Evolutionary conservation across 2,888 invertebrate species (phyloP).

Genomic region (Argynnis bischoffii): DNA sequence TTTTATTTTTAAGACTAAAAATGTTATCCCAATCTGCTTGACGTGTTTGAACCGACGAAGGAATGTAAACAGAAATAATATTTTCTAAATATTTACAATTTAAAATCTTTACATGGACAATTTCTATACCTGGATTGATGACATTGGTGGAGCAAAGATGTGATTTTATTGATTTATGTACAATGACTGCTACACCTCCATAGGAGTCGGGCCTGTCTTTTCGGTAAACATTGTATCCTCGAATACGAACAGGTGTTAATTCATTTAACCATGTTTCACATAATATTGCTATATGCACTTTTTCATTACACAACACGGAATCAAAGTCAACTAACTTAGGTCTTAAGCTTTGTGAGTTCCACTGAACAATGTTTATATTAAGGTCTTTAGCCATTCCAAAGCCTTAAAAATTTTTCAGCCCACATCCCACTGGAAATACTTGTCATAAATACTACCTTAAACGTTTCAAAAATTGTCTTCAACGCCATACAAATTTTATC

Average conservation of each 20-base stretch:
- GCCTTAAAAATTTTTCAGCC: too few species aligned
- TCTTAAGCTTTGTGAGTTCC: too few species aligned
- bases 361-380: too few species aligned
- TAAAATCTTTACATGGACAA: neutral
- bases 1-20: too few species aligned
- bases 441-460: neutral
- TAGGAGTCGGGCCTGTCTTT: too few species aligned
- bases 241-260: too few species aligned
- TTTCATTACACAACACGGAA: conserved; percentile 22
- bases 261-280: conserved; percentile 38
- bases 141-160: too few species aligned
- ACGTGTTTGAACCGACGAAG: neutral
- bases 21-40: conserved; percentile 7
- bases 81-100: neutral
- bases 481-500: neutral
- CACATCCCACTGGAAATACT: neutral
- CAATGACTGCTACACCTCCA: too few species aligned
- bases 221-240: too few species aligned
- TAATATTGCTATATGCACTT: conserved; percentile 34
- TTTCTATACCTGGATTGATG: too few species aligned
- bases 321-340: conserved; percentile 1
- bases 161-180: too few species aligned
- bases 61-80: neutral
- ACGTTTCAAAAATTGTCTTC: neutral
- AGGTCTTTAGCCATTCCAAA: too few species aligned